A percentile compares a stretch with the other conserved stretches of the same genome.
phyloP scores from a whole-genome alignment of 2,888 invertebrate genomes.

The Pherbina coryleti region DNA sequence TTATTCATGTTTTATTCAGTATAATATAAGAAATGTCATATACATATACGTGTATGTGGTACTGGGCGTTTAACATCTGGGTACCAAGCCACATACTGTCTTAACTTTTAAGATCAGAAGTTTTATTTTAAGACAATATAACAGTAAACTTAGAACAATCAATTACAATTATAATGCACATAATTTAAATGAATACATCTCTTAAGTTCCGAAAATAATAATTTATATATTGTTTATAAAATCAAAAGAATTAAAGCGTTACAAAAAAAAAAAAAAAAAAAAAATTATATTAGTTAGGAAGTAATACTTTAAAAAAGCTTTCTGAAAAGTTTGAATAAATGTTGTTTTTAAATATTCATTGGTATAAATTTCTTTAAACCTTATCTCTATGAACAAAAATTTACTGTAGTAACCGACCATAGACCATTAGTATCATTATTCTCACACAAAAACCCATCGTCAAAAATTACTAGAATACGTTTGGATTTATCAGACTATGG shows the following conservation, averaged over 20 bases:
- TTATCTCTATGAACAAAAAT: no score
- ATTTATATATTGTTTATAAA: slow-evolving; percentile 18
- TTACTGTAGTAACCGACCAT: no score
- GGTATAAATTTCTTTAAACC: no score
- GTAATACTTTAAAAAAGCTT: no score
- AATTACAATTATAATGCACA: slow-evolving; percentile 60
- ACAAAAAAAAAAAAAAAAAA: slow-evolving; percentile 14
- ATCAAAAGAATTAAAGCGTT: slow-evolving; percentile 8
- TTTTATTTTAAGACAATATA: slow-evolving; percentile 59
- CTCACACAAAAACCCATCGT: no score
- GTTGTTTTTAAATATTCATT: no score
- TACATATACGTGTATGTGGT: not conserved
- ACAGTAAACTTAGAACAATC: slow-evolving; percentile 64
- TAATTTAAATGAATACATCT: slow-evolving; percentile 47
- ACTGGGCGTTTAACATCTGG: not conserved
- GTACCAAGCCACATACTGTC: not conserved
- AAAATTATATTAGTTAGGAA: no score
- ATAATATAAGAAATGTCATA: slow-evolving; percentile 30
- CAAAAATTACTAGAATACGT: no score
- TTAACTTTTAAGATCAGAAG: slow-evolving; percentile 48
- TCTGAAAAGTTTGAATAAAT: no score
- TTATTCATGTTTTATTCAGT: slow-evolving; percentile 12
- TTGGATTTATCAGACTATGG: no score
- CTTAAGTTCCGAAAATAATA: slow-evolving; percentile 45
- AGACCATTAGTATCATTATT: no score